Conservation (phyloP, 2,113 vertebrate genomes). For the Triplophysa dalaica region DNA sequence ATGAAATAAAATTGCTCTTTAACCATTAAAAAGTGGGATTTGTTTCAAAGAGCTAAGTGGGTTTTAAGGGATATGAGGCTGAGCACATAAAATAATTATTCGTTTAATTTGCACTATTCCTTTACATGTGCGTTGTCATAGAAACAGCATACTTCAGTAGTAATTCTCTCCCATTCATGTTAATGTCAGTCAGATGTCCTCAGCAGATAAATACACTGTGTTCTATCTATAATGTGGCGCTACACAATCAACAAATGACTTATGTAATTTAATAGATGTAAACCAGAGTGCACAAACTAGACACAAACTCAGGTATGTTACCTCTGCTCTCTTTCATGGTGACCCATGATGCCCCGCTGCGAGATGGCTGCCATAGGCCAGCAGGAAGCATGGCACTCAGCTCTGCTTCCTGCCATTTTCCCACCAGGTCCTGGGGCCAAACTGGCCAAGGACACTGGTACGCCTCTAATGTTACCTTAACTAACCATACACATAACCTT, state of each 20-base stretch:
- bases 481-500: conserved; percentile 12
- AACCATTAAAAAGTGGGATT: conserved; percentile 2
- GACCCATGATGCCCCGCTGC: conserved; percentile 22
- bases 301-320: background rate
- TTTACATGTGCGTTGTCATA: background rate
- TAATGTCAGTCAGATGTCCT: background rate
- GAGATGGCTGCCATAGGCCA: conserved; percentile 35
- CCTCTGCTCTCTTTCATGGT: background rate
- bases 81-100: background rate
- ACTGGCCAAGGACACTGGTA: conserved; percentile 25
- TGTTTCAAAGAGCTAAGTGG: background rate
- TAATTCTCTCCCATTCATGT: background rate
- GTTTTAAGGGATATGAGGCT: background rate
- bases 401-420: conserved; percentile 23
- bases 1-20: background rate
- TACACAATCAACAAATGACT: background rate
- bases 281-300: background rate
- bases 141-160: background rate
- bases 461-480: conserved; percentile 1
- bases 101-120: background rate
- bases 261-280: background rate
- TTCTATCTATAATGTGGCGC: background rate
- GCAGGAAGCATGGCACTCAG: conserved; percentile 25
- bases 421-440: conserved; percentile 2
- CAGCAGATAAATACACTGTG: background rate